Evolutionary conservation across 2,113 vertebrate genomes (phyloP).

Genomic region (Xiphorhynchus elegans): DNA sequence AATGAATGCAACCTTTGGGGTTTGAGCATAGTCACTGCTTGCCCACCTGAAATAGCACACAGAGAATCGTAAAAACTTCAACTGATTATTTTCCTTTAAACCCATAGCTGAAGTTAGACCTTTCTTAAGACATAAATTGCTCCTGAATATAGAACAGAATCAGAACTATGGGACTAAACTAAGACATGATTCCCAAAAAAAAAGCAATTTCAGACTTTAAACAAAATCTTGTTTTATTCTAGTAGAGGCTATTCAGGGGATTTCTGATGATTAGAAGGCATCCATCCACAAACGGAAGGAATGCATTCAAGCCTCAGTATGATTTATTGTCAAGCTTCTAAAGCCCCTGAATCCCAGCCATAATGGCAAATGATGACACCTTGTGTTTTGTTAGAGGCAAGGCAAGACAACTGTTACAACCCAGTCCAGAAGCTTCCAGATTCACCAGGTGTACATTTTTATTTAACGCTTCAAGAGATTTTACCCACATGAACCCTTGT

Average conservation of each 20-base stretch:
- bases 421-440: too few relatives aligned
- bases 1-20: not conserved
- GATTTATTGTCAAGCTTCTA: not conserved
- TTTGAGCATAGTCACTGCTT: not conserved
- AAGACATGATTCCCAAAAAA: not conserved
- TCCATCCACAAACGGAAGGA: not conserved
- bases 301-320: not conserved
- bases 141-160: slow-evolving; percentile 15
- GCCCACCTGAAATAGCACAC: not conserved
- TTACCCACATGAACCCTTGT: too few relatives aligned
- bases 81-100: slow-evolving; percentile 10
- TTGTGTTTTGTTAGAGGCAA: not conserved
- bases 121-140: slow-evolving; percentile 25
- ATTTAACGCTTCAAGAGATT: too few relatives aligned
- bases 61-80: not conserved
- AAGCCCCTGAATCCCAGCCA: fast-evolving
- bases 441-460: too few relatives aligned
- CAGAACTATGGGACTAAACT: slow-evolving; percentile 6
- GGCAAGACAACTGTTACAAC: not conserved
- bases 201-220: not conserved
- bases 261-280: slow-evolving; percentile 1
- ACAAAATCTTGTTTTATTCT: not conserved
- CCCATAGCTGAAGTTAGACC: not conserved
- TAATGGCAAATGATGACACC: not conserved
- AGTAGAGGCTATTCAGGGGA: not conserved